Evolutionary conservation across 1,140 invertebrate species (phyloP), one percentile per base, ranked within the genome.

Genomic region (Hormaphis cornu): DNA sequence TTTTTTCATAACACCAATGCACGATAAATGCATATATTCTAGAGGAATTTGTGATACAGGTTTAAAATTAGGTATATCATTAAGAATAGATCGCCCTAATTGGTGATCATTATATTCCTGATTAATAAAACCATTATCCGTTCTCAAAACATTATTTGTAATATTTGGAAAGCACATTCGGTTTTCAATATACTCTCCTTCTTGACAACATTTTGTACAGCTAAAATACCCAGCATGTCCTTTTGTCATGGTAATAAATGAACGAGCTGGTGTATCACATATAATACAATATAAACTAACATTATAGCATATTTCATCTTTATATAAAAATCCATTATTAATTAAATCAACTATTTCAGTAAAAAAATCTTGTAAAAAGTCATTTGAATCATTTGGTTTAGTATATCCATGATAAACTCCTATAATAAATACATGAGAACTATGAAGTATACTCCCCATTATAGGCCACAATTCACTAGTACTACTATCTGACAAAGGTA

Each of bases 1-100:
- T 71, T 76, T 76, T 74, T 74, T 75, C 42, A 75, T 74, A 14
- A 79, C 78, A 9, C 78, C 78, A 20, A 80, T 53, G 72, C 77
- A 72, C 79, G 79, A 16, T 76, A 42, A 10, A 42, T 61, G 58
- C 37, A 40, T 40, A 61, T 69, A 18, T 72, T 74, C 71, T 77
- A 75, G 66, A 71, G 44, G 35, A 71, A 73, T 16, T 79, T 74
- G 69, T 79, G 72, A 66, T 75, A 74, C 16, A 79, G 40, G 40
- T 69, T 54, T 26, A 50, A 50, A 50, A 50, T 50, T 50, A 10
- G 73, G 53, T 30, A 74, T 69, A 56, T 70, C 44, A 48, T 54
- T 46, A 8, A 79, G 73, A 18, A 74, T 73, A 26, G 74, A 74
- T 20, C 69, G 20, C 26, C 73, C 73, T 18, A 53, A 61, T 70